A percentile compares a stretch with the other conserved stretches of the same genome.
Evolutionary conservation across 2,113 vertebrate genomes (phyloP).

Genomic region (Leptobrachium ailaonicum): DNA sequence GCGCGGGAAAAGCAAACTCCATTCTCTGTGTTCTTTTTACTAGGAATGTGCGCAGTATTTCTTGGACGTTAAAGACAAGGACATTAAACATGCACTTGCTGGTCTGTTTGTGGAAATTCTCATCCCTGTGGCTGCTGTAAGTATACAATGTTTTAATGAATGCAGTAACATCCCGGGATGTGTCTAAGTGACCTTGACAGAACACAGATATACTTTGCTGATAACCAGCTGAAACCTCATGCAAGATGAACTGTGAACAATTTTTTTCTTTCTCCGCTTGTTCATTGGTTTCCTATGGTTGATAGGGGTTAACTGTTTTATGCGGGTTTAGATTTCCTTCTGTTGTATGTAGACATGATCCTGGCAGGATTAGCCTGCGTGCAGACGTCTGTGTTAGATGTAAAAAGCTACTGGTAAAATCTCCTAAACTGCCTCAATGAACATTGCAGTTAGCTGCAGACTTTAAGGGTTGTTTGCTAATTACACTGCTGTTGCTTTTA

Average conservation of each 20-base stretch:
- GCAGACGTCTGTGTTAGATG: not conserved
- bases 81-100: slow-evolving; percentile 95
- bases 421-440: not conserved
- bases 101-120: slow-evolving; percentile 98
- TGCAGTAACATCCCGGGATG: too few species aligned
- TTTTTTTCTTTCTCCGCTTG: too few species aligned
- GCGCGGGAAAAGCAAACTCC: too few species aligned
- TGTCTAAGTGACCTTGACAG: too few species aligned
- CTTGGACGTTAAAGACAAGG: slow-evolving; percentile 98
- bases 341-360: not conserved
- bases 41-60: slow-evolving; percentile 98
- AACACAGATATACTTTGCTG: too few species aligned
- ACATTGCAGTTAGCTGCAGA: not conserved
- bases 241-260: too few species aligned
- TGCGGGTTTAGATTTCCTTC: not conserved
- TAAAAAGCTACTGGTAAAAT: not conserved
- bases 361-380: not conserved
- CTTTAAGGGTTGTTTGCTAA: too few species aligned
- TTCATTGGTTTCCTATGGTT: too few species aligned
- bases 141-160: slow-evolving; percentile 57
- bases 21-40: not conserved
- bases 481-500: not conserved
- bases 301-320: too few species aligned
- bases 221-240: too few species aligned
- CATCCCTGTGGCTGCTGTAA: slow-evolving; percentile 97